A percentile compares a stretch with the other conserved stretches of the same genome.
phyloP scores from a whole-genome alignment of 2,113 vertebrate genomes.

The Thunnus thynnus region DNA sequence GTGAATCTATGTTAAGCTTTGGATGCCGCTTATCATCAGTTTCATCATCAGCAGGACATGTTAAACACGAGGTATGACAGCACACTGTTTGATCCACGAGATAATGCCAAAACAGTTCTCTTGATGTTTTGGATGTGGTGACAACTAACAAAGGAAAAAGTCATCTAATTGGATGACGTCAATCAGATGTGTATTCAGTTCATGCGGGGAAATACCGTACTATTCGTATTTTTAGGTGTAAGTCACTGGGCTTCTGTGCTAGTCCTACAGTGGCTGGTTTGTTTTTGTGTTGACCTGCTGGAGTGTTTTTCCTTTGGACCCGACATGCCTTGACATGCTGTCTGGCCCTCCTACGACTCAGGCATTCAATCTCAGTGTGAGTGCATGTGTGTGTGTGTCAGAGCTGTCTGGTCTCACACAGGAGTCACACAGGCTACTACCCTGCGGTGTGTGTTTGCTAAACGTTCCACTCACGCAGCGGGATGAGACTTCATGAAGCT shows the following conservation, averaged over 20 bases:
- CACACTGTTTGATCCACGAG: not conserved
- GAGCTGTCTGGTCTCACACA: conserved; percentile 45
- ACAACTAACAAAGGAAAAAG: conserved; percentile 2
- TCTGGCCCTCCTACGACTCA: conserved; percentile 53
- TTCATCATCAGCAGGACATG: not conserved
- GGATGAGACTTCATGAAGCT: conserved; percentile 18
- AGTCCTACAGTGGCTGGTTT: conserved; percentile 12
- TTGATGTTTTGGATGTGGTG: not conserved
- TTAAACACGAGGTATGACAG: conserved; percentile 33
- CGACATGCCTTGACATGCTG: conserved; percentile 65
- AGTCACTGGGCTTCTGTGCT: not conserved
- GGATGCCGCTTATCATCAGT: conserved; percentile 5
- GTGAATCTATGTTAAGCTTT: not conserved
- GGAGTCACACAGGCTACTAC: conserved; percentile 25
- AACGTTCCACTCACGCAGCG: conserved; percentile 32
- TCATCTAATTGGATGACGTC: conserved; percentile 9
- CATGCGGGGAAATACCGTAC: not conserved
- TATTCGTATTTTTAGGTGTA: conserved; percentile 14
- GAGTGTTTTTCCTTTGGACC: conserved; percentile 36
- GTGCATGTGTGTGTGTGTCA: conserved; percentile 34
- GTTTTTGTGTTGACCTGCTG: conserved; percentile 43
- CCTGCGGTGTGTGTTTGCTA: conserved; percentile 56
- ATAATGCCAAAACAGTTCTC: conserved; percentile 3
- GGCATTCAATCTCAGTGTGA: conserved; percentile 33
- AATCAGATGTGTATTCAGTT: not conserved